Percentiles rank a stretch among this genome's conserved stretches.
These are phyloP conservation scores for Rhineura floridana DNA, from an alignment of 2,113 vertebrate genomes.

Conservation along the genomic window DNA sequence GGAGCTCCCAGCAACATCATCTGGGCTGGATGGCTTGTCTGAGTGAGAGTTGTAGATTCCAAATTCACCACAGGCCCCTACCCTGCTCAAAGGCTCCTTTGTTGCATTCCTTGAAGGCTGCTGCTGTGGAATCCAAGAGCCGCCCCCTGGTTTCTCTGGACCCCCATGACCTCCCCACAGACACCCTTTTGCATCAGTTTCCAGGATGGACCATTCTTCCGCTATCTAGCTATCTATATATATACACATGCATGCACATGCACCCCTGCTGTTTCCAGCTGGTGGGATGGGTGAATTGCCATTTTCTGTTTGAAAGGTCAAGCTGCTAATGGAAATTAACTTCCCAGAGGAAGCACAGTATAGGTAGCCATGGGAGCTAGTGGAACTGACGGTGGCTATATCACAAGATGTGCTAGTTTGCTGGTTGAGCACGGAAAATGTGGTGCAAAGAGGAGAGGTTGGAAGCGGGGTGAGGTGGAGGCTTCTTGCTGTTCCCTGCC, in stretches of 20 bases:
- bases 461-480: neutral
- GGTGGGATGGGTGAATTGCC: neutral
- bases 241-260: neutral
- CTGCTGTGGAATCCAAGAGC: neutral
- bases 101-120: neutral
- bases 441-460: too few species aligned
- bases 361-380: neutral
- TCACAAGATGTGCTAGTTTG: neutral
- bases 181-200: conserved; percentile 11
- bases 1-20: neutral
- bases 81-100: neutral
- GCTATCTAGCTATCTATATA: neutral
- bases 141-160: conserved; percentile 26
- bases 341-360: neutral
- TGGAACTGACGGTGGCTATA: neutral
- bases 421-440: too few species aligned
- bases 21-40: neutral
- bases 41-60: neutral
- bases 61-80: neutral
- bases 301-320: neutral
- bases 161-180: conserved; percentile 15
- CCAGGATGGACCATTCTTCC: conserved; percentile 1
- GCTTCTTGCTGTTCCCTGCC: neutral
- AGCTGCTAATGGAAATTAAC: conserved; percentile 10
- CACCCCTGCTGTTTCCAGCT: conserved; percentile 22